A percentile compares a stretch with the other conserved stretches of the same genome.
phyloP scores from a whole-genome alignment of 92 coral and sea anemone genomes.

The Porites rus region DNA sequence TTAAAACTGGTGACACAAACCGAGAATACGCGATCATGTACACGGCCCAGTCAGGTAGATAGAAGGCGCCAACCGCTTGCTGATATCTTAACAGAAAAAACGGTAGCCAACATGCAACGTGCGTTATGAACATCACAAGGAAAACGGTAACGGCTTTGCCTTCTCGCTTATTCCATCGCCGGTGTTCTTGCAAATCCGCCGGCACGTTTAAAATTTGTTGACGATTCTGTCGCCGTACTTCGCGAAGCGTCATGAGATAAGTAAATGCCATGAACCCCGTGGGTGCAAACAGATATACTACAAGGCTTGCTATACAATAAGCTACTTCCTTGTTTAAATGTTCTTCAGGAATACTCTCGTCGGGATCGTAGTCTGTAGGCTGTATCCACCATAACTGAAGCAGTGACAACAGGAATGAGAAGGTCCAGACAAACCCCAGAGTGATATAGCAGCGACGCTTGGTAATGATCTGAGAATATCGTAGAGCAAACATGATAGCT shows the following conservation, averaged over 20 bases:
- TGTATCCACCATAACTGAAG: slow-evolving; percentile 64
- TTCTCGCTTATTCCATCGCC: slow-evolving; percentile 34
- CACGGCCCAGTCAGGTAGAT: slow-evolving; percentile 59
- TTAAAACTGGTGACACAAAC: slow-evolving; percentile 59
- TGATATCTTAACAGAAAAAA: slow-evolving; percentile 49
- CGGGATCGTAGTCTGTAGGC: slow-evolving; percentile 40
- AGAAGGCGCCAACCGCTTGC: not conserved
- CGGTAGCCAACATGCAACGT: slow-evolving; percentile 63
- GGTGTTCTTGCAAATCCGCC: slow-evolving; percentile 26
- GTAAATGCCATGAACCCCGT: slow-evolving; percentile 53
- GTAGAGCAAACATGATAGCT: slow-evolving; percentile 56
- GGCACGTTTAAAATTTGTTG: slow-evolving; percentile 25
- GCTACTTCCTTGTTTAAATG: slow-evolving; percentile 35
- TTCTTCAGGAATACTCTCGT: slow-evolving; percentile 32
- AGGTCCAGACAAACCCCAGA: slow-evolving; percentile 47
- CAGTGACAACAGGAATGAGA: slow-evolving; percentile 39
- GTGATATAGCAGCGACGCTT: slow-evolving; percentile 41
- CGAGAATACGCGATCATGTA: slow-evolving; percentile 49
- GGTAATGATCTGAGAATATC: slow-evolving; percentile 61
- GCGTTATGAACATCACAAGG: slow-evolving; percentile 57
- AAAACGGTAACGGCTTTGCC: slow-evolving; percentile 54
- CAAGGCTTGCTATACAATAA: slow-evolving; percentile 39
- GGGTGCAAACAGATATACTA: slow-evolving; percentile 54
- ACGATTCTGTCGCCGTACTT: slow-evolving; percentile 61
- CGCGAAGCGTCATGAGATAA: slow-evolving; percentile 47